Base-by-base conservation (phyloP, 2,888 invertebrate genomes). In the Synergus laeviventris region DNA sequence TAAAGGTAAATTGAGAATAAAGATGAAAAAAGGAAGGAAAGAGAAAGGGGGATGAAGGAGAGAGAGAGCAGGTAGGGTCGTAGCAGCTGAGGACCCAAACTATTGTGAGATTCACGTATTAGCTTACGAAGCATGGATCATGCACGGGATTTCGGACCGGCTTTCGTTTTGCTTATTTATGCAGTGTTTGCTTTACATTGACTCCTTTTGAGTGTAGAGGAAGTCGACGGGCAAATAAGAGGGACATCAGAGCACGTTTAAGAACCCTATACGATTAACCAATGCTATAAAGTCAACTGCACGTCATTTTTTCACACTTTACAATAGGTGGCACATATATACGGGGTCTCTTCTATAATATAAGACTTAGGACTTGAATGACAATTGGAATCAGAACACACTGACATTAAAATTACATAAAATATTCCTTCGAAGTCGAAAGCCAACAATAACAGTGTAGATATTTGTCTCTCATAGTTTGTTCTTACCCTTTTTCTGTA, bases 21-120 rank as follows among this genome's bases (percentile, higher is more conserved):
- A 49, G n/a, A n/a, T 49, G n/a, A 16, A 31, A 66, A 56, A 39
- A 66, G 56, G 66, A 66, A 45, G 16, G 66, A 75, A 49, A 39
- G 36, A 2, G 4, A 49, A 60, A n/a, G 60, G 39, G 73, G 75
- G n/a, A n/a, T n/a, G n/a, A 38, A 76, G 73, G 73, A 77, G 79
- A 39, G 79, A 39, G 62, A 74, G 78, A 64, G 75, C 76, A 78
- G 79, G 61, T 70, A 73, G 78, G 73, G 75, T 61, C 79, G 75
- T 74, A 78, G 85, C 85, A 85, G 86, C 84, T 85, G 85, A 82
- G 83, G 74, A 76, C 60, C 76, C 56, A 56, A 76, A 78, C 79
- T 79, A 85, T 86, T 86, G 84, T 86, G 77, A 83, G 79, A 80
- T 83, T 84, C 84, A 85, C 86, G 86, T 84, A 85, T 84, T 84